Percentiles rank a stretch among this genome's conserved stretches.
Conservation (phyloP, 2,888 invertebrate genomes). For the Campopleginae sp. region DNA sequence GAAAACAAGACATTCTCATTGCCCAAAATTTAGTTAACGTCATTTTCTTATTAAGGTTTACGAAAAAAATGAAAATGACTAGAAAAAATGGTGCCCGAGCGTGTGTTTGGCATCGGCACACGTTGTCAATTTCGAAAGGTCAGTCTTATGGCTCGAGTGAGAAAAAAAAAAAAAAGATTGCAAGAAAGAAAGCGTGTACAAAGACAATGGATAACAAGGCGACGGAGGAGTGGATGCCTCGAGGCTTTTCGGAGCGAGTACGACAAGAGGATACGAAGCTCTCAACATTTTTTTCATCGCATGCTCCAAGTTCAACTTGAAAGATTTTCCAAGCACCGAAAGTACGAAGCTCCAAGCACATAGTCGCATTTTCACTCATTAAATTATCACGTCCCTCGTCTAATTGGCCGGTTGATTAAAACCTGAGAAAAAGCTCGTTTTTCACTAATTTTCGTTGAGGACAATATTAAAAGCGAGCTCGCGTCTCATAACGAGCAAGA, state of each 20-base stretch:
- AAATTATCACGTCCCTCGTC: neutral
- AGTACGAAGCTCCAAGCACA: neutral
- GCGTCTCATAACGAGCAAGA: no score
- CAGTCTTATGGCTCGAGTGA: neutral
- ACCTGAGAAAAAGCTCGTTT: neutral
- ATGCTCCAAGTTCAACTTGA: slow-evolving; percentile 14
- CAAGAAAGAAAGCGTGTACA: neutral
- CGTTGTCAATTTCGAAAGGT: slow-evolving; percentile 23
- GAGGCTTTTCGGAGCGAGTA: slow-evolving; percentile 20
- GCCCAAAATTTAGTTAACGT: neutral
- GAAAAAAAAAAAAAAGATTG: slow-evolving; percentile 10
- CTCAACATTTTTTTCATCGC: slow-evolving; percentile 7
- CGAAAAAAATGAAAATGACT: neutral
- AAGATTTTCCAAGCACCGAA: slow-evolving; percentile 4
- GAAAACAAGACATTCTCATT: slow-evolving; percentile 34
- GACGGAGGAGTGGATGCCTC: neutral
- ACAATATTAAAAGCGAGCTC: neutral
- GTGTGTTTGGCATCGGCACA: neutral
- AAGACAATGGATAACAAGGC: neutral
- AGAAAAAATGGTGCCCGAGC: neutral
- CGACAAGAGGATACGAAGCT: neutral
- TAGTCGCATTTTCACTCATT: no score
- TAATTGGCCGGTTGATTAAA: neutral
- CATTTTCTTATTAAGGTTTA: slow-evolving; percentile 4
- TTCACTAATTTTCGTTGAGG: neutral